Conservation (phyloP, 1,140 invertebrate genomes). For the Drosophila murphyi region DNA sequence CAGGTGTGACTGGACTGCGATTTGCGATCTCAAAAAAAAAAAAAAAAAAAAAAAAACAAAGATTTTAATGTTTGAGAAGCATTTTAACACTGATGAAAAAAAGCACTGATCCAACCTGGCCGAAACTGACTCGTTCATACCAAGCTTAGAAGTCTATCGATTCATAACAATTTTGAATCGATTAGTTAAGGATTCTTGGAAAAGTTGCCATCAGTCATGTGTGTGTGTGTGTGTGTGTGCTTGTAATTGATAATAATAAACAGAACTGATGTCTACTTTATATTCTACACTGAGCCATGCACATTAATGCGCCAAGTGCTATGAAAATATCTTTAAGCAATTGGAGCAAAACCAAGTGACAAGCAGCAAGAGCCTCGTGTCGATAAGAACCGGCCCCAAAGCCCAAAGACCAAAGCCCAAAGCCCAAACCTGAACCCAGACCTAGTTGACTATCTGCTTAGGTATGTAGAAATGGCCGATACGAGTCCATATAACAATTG, state of each 20-base stretch:
- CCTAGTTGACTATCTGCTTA: constrained; percentile 20
- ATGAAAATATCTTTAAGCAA: constrained; percentile 64
- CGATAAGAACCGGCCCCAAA: constrained; percentile 21
- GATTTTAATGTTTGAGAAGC: too few relatives aligned
- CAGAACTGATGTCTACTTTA: constrained; percentile 23
- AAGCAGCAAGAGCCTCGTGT: not conserved
- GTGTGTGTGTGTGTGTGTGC: constrained; percentile 13
- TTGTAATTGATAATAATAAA: not conserved
- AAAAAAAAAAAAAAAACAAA: not conserved
- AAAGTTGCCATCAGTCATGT: not conserved
- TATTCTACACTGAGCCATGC: constrained; percentile 32
- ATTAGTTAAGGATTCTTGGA: not conserved
- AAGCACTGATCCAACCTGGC: not conserved
- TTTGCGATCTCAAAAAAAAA: not conserved
- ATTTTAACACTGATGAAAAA: too few relatives aligned
- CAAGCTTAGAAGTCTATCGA: not conserved
- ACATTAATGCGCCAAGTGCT: constrained; percentile 55
- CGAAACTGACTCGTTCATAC: too few relatives aligned
- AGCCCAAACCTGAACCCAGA: constrained; percentile 10
- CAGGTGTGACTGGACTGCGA: not conserved
- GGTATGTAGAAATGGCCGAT: constrained; percentile 23
- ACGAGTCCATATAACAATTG: constrained; percentile 24
- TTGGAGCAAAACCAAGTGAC: constrained; percentile 68
- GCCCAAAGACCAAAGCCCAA: not conserved
- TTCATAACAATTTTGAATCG: not conserved